Evolutionary conservation across 1,140 invertebrate species (phyloP).

Genomic region (Musca vetustissima): DNA sequence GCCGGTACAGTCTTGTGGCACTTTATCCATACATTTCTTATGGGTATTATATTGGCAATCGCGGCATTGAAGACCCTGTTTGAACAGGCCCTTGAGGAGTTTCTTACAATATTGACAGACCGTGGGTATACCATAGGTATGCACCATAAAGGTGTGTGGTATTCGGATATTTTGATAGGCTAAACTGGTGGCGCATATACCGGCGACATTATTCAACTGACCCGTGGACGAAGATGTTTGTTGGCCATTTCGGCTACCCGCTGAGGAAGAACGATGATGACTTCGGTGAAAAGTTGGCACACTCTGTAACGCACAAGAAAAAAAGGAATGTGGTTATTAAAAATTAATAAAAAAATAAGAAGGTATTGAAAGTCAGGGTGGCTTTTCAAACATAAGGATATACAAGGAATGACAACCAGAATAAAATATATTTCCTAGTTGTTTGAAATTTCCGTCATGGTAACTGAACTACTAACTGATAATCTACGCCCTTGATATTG

Average conservation of each 20-base stretch:
- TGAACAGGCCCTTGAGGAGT: constrained; percentile 91
- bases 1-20: constrained; percentile 94
- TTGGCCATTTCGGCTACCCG: constrained; percentile 65
- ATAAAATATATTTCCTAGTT: no score
- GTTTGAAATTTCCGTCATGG: no score
- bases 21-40: constrained; percentile 92
- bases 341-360: no score
- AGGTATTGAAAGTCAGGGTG: no score
- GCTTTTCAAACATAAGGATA: no score
- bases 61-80: constrained; percentile 96
- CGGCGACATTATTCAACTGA: neutral
- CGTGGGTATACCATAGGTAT: constrained; percentile 94
- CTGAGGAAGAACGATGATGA: constrained; percentile 69
- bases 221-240: no score
- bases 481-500: no score
- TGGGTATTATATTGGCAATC: constrained; percentile 99
- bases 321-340: neutral
- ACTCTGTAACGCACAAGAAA: constrained; percentile 26
- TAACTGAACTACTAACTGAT: no score
- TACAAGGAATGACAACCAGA: no score
- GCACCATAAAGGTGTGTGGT: constrained; percentile 88
- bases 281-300: constrained; percentile 33
- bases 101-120: constrained; percentile 96
- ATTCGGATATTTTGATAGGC: constrained; percentile 70
- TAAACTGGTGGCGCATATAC: constrained; percentile 19